Evolutionary conservation across 2,113 vertebrate species (phyloP).

Genomic region (Callionymus lyra): DNA sequence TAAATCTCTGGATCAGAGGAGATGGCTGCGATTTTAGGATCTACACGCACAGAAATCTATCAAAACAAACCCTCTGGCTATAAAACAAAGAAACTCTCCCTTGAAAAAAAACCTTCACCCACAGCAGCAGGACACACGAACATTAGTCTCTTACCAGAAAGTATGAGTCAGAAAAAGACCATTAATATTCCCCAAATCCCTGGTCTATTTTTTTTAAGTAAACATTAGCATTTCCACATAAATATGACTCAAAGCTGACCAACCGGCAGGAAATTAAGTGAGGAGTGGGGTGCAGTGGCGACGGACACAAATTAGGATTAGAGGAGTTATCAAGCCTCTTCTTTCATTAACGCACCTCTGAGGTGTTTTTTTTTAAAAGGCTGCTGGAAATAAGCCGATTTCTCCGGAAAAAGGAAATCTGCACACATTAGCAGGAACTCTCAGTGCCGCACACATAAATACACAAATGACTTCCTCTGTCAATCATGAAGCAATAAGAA

Average conservation of each 20-base stretch:
- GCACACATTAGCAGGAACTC: conserved; percentile 36
- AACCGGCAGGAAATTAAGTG: conserved; percentile 12
- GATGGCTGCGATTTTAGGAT: conserved; percentile 11
- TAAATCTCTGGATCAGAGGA: conserved; percentile 14
- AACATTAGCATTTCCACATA: conserved; percentile 10
- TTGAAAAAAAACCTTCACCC: conserved; percentile 15
- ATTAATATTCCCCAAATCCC: conserved; percentile 11
- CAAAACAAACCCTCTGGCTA: conserved; percentile 12
- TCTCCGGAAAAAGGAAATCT: conserved; percentile 35
- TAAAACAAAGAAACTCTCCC: conserved; percentile 23
- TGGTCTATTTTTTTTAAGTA: neutral
- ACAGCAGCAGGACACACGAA: conserved; percentile 9
- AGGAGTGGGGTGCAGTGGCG: conserved; percentile 3
- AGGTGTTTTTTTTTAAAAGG: conserved; percentile 49
- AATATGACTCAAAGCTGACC: conserved; percentile 12
- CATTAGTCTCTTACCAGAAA: conserved; percentile 19
- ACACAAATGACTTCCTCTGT: conserved; percentile 16
- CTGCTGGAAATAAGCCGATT: conserved; percentile 46
- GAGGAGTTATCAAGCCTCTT: conserved; percentile 39
- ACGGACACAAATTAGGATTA: conserved; percentile 53
- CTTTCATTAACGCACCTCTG: conserved; percentile 51
- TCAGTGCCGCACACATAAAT: conserved; percentile 15
- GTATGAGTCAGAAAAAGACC: conserved; percentile 15
- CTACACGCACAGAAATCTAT: conserved; percentile 18
- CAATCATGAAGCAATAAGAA: conserved; percentile 22